Conservation (phyloP, 2,113 vertebrate genomes). For the Malaclemys terrapin region DNA sequence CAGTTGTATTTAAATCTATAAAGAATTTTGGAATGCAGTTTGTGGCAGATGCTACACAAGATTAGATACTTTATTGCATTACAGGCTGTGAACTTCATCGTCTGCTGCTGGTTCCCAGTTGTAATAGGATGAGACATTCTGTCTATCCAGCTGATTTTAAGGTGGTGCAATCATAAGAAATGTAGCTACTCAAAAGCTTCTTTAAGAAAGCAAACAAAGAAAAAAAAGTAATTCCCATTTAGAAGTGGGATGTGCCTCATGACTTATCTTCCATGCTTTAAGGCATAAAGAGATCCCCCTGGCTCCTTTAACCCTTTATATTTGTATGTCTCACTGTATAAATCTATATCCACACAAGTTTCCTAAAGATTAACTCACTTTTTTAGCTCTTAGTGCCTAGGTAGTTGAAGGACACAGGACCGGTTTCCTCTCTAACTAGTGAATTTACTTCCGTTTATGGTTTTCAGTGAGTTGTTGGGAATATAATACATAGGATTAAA, state of each 20-base stretch:
- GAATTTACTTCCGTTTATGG: background rate
- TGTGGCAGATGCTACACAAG: background rate
- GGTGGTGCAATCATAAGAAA: background rate
- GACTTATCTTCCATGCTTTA: background rate
- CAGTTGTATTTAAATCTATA: background rate
- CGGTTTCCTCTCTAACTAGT: background rate
- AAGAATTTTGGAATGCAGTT: background rate
- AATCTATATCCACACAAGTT: background rate
- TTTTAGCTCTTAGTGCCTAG: background rate
- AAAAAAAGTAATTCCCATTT: background rate
- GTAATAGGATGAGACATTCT: background rate
- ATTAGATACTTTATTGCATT: background rate
- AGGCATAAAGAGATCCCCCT: no score
- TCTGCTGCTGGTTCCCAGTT: background rate
- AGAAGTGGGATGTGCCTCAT: background rate
- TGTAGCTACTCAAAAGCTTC: background rate
- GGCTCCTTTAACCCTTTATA: background rate
- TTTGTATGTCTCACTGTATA: background rate
- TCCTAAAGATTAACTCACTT: background rate
- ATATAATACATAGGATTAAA: background rate
- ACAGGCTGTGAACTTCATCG: background rate
- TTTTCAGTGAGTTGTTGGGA: conserved; percentile 16
- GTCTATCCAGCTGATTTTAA: background rate
- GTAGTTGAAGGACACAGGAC: fast-evolving
- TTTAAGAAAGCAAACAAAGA: background rate